Base-by-base conservation (phyloP, 2,113 vertebrate genomes). In the Onychorhynchus coronatus region DNA sequence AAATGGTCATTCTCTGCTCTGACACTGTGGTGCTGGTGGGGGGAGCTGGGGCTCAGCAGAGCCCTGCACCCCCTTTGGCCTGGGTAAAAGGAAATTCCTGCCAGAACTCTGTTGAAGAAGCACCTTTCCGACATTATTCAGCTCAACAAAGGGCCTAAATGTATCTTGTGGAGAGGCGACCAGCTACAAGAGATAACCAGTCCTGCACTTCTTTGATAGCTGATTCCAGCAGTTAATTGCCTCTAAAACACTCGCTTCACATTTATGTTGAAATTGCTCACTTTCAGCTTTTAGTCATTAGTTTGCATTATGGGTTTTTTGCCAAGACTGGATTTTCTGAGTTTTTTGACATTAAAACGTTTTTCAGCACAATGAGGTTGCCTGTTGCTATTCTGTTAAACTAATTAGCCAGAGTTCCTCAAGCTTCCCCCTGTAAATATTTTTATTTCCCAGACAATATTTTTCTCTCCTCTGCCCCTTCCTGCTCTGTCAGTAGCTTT, bases 21-120 rank as follows among this genome's bases (percentile, higher is more conserved):
- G 44, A 8, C 46, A 61, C 3, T 5, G 5, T 0, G 0, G 33
- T 9, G n/a, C 82, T 44, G 2, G 2, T 2, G 41, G 18, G 53
- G 52, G 12, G 6, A 50, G 17, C 41, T 22, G 58, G 31, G 58
- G 35, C 8, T 11, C 65, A 12, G 6, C 18, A 35, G 23, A 28
- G 42, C 42, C 8, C 50, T 30, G 19, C 31, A 15, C 6, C 15
- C 24, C 28, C 52, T n/a, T 8, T 5, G 25, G 8, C 37, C 72
- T 5, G 47, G 24, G 20, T 2, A 6, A 61, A 35, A 18, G 3
- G 46, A 12, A 39, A 3, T 5, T 15, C 35, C 53, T 47, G 12
- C 37, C 44, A 10, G 2, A 11, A 4, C 30, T 31, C 4, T 6
- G 8, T 1, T 47, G 14, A 6, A 47, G 20, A 39, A n/a, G 12